A percentile compares a stretch with the other conserved stretches of the same genome.
These are phyloP conservation scores for Pygocentrus nattereri DNA, from an alignment of 2,797 vertebrate species.

Conservation along the genomic window DNA sequence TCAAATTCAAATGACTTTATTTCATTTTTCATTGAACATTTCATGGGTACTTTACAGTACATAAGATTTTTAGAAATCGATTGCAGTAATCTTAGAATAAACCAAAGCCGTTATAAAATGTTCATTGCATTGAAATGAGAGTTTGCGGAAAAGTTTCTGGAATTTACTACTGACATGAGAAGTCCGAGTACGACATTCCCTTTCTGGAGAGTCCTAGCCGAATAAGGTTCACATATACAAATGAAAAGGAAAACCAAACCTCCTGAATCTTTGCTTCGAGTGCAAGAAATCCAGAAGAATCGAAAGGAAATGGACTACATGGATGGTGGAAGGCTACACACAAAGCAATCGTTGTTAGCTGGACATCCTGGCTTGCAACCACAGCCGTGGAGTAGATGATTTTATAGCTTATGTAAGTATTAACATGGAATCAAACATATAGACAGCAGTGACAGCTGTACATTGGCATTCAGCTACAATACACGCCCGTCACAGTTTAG, in stretches of 20 bases:
- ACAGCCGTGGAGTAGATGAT: constrained; percentile 20
- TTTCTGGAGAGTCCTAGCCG: constrained; percentile 55
- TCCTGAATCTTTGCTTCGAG: neutral
- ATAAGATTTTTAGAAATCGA: constrained; percentile 71
- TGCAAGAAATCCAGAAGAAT: neutral
- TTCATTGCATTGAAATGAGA: constrained; percentile 65
- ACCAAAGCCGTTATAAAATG: constrained; percentile 69
- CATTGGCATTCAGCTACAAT: constrained; percentile 48
- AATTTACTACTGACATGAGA: constrained; percentile 55
- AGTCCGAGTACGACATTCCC: constrained; percentile 62
- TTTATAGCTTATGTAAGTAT: constrained; percentile 57
- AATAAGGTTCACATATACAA: constrained; percentile 61
- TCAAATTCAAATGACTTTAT: constrained; percentile 79
- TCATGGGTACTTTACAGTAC: constrained; percentile 73
- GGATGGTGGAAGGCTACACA: neutral
- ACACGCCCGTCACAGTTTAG: constrained; percentile 7
- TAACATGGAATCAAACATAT: constrained; percentile 47
- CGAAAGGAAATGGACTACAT: neutral
- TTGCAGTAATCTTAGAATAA: constrained; percentile 73
- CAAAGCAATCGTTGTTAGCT: constrained; percentile 17
- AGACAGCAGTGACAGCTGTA: constrained; percentile 57
- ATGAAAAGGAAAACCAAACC: neutral
- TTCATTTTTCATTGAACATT: constrained; percentile 74
- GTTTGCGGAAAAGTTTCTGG: constrained; percentile 36
- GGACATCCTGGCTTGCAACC: constrained; percentile 1